Conservation (phyloP, 1,140 invertebrate species). For the Anthonomus grandis region DNA sequence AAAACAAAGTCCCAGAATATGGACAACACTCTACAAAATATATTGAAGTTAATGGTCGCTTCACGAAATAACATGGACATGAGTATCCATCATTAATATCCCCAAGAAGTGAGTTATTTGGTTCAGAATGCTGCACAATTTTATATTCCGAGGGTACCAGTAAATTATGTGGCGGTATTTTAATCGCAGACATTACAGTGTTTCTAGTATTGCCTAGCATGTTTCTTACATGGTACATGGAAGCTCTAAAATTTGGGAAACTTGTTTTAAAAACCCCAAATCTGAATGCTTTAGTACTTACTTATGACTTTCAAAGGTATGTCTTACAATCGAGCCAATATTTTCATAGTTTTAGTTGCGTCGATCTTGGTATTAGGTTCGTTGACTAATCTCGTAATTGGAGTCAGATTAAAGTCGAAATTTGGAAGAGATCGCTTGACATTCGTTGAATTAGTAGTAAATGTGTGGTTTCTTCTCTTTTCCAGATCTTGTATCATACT, state of each 20-base stretch:
- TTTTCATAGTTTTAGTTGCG: conserved; percentile 28
- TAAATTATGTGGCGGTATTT: conserved; percentile 41
- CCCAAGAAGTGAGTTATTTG: background rate
- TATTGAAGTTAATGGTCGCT: no score
- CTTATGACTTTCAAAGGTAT: conserved; percentile 41
- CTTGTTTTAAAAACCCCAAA: no score
- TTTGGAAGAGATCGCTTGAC: conserved; percentile 6
- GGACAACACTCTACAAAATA: no score
- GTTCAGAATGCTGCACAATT: conserved; percentile 22
- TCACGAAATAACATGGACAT: no score
- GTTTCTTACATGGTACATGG: conserved; percentile 42
- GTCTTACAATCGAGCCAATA: conserved; percentile 38
- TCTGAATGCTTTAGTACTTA: no score
- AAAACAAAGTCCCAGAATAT: no score
- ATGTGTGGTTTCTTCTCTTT: conserved; percentile 1
- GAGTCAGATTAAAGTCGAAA: background rate
- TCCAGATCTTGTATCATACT: conserved; percentile 13
- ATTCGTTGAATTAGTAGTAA: background rate
- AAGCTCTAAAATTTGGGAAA: conserved; percentile 30
- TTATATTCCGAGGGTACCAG: conserved; percentile 42
- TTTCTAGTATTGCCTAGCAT: conserved; percentile 40
- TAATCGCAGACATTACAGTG: conserved; percentile 36
- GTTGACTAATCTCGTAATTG: conserved; percentile 13
- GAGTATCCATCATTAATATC: conserved; percentile 19
- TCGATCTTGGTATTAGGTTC: conserved; percentile 22